phyloP scores from a whole-genome alignment of 2,888 invertebrate genomes.

The Zaprionus lineosus region DNA sequence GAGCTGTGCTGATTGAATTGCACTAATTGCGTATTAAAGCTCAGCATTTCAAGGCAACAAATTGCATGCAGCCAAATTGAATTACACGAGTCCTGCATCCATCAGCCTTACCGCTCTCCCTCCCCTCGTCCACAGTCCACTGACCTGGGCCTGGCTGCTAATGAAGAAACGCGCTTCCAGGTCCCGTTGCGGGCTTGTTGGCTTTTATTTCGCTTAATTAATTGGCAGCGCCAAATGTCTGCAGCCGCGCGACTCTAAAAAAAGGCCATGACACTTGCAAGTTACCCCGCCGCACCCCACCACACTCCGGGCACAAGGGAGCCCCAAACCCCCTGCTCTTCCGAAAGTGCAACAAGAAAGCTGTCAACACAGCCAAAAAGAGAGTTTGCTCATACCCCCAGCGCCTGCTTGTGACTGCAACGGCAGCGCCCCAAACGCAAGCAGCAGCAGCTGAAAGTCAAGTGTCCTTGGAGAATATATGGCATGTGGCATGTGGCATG shows the following conservation, averaged over 20 bases:
- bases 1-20: slow-evolving; percentile 71
- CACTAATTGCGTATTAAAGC: slow-evolving; percentile 78
- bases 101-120: neutral
- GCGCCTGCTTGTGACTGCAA: slow-evolving; percentile 24
- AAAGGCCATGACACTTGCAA: slow-evolving; percentile 45
- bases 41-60: slow-evolving; percentile 62
- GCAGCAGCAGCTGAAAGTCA: slow-evolving; percentile 64
- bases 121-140: neutral
- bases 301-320: no score
- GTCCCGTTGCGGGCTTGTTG: slow-evolving; percentile 55
- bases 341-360: slow-evolving; percentile 59
- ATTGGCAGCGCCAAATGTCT: slow-evolving; percentile 73
- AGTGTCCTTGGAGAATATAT: slow-evolving; percentile 80
- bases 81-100: slow-evolving; percentile 50
- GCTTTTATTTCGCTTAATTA: slow-evolving; percentile 80
- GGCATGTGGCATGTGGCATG: slow-evolving; percentile 31
- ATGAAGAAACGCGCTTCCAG: slow-evolving; percentile 50
- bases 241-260: slow-evolving; percentile 31
- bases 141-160: slow-evolving; percentile 34
- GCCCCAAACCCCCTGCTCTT: neutral
- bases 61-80: slow-evolving; percentile 71
- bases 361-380: slow-evolving; percentile 63
- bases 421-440: slow-evolving; percentile 43
- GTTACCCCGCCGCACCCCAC: neutral
- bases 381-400: slow-evolving; percentile 12